A percentile compares a stretch with the other conserved stretches of the same genome.
phyloP scores from a whole-genome alignment of 2,113 vertebrate genomes.

The Lagopus leucura region DNA sequence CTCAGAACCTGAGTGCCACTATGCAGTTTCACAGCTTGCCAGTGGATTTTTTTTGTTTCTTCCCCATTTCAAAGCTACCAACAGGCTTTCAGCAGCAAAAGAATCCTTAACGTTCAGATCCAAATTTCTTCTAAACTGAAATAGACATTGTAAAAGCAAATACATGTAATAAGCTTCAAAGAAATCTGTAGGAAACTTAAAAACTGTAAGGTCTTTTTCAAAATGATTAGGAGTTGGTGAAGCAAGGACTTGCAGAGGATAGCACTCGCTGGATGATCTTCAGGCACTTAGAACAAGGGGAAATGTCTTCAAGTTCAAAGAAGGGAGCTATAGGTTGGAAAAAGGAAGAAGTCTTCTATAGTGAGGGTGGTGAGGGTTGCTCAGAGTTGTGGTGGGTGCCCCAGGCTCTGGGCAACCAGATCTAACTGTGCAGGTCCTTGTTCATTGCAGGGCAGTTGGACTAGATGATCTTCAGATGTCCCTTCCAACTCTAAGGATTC shows the following conservation, averaged over 20 bases:
- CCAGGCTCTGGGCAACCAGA: too few species aligned
- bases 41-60: not conserved
- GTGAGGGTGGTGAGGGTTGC: too few species aligned
- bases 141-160: not conserved
- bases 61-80: not conserved
- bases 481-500: too few species aligned
- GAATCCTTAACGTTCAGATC: not conserved
- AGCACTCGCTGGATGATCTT: not conserved
- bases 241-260: not conserved
- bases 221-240: not conserved
- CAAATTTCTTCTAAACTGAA: not conserved
- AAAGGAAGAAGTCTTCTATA: too few species aligned
- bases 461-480: too few species aligned
- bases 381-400: too few species aligned
- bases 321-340: too few species aligned
- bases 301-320: too few species aligned
- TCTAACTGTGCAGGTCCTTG: too few species aligned
- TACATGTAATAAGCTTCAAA: not conserved
- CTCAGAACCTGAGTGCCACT: not conserved
- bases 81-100: not conserved
- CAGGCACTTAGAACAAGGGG: not conserved
- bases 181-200: not conserved
- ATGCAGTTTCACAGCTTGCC: not conserved
- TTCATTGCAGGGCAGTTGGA: too few species aligned
- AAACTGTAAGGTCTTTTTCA: not conserved